A percentile compares a stretch with the other conserved stretches of the same genome.
Conservation (phyloP, 2,888 invertebrate species). For the Dynastes maya region DNA sequence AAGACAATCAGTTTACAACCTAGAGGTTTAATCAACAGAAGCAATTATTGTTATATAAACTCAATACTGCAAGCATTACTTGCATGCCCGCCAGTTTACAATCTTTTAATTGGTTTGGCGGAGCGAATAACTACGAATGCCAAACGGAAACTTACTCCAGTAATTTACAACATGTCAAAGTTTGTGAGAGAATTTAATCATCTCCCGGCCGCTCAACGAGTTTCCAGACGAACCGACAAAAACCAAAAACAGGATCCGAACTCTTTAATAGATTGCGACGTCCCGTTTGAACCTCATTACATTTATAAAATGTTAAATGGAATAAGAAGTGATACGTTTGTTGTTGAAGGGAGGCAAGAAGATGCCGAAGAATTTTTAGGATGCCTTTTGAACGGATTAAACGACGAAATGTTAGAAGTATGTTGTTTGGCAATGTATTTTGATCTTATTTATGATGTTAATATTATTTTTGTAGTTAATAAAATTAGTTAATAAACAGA, state of each 20-base stretch:
- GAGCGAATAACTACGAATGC: conserved; percentile 73
- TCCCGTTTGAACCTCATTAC: conserved; percentile 92
- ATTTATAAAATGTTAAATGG: conserved; percentile 89
- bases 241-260: conserved; percentile 70
- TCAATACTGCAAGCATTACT: conserved; percentile 94
- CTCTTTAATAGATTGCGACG: conserved; percentile 76
- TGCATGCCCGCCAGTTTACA: conserved; percentile 96
- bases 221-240: conserved; percentile 70
- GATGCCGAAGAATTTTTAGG: conserved; percentile 98
- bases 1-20: conserved; percentile 87
- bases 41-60: conserved; percentile 98
- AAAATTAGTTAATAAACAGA: conserved; percentile 69
- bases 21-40: conserved; percentile 92
- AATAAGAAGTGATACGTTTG: conserved; percentile 79
- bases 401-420: conserved; percentile 97
- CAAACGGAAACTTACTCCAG: conserved; percentile 79
- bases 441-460: conserved; percentile 47
- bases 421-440: conserved; percentile 55
- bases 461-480: conserved; percentile 69
- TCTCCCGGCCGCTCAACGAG: conserved; percentile 73
- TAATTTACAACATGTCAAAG: conserved; percentile 94
- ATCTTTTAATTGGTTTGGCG: conserved; percentile 87
- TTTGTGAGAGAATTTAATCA: conserved; percentile 86
- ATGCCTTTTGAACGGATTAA: conserved; percentile 92
- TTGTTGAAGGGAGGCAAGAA: conserved; percentile 93